These are phyloP conservation scores for Stratiomys singularior DNA, from an alignment of 2,888 invertebrate species.

Conservation along the genomic window DNA sequence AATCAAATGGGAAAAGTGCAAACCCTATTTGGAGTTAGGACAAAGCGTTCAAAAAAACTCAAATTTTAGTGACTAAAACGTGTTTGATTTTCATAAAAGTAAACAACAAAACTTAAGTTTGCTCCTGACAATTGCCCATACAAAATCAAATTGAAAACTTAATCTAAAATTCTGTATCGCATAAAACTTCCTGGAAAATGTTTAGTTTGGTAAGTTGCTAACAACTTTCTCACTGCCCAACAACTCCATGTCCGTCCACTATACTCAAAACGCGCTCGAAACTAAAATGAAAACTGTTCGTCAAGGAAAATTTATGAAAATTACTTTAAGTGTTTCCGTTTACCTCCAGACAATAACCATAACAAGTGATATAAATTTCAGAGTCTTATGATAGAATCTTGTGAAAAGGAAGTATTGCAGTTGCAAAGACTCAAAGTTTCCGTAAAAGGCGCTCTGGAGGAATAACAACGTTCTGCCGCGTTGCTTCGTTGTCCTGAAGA, in stretches of 20 bases:
- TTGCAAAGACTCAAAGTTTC: not conserved
- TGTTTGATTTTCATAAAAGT: no score
- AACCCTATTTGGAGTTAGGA: no score
- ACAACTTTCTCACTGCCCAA: not conserved
- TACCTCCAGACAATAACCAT: conserved; percentile 29
- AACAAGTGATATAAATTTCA: conserved; percentile 31
- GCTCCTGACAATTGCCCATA: not conserved
- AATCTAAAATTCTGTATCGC: not conserved
- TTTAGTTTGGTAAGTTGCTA: not conserved
- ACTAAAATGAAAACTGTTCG: conserved; percentile 10
- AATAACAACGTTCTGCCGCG: not conserved
- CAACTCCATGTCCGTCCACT: no score
- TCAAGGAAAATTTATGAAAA: conserved; percentile 23
- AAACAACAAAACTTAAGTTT: no score
- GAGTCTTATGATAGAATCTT: conserved; percentile 6
- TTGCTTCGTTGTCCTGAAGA: not conserved
- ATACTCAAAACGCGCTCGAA: not conserved
- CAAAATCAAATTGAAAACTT: not conserved
- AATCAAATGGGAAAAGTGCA: no score
- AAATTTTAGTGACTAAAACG: no score
- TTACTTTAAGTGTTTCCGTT: conserved; percentile 33
- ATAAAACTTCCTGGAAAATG: not conserved
- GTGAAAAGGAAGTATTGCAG: not conserved
- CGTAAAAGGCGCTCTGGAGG: not conserved
- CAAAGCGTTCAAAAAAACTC: no score